A percentile compares a stretch with the other conserved stretches of the same genome.
Evolutionary conservation across 2,888 invertebrate genomes (phyloP).

Genomic region (Epistrophella euchroma): DNA sequence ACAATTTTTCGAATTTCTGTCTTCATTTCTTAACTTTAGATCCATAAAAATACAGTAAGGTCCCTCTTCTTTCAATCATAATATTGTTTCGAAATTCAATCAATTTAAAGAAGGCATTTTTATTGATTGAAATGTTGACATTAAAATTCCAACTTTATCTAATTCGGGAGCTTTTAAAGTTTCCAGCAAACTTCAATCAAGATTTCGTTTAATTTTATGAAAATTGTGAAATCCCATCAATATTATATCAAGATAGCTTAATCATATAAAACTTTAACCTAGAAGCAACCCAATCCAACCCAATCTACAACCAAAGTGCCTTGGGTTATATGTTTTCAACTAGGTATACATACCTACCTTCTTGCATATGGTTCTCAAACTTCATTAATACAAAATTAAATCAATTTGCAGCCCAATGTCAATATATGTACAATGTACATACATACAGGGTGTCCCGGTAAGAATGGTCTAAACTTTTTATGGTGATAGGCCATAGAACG

Average conservation of each 20-base stretch:
- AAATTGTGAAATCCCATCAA: background rate
- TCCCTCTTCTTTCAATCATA: slow-evolving; percentile 3
- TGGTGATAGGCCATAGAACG: too few species aligned
- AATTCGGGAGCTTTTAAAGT: background rate
- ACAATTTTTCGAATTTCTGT: background rate
- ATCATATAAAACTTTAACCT: background rate
- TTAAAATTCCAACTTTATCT: background rate
- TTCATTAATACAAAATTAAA: slow-evolving; percentile 70
- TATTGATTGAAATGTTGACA: background rate
- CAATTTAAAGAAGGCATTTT: background rate
- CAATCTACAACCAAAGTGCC: background rate
- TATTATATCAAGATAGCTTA: background rate
- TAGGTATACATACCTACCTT: background rate
- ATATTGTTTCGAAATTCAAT: slow-evolving; percentile 37
- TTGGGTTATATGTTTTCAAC: background rate
- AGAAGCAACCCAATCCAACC: background rate
- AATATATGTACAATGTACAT: too few species aligned
- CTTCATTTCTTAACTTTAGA: background rate
- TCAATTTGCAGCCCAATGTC: slow-evolving; percentile 61
- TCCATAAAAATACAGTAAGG: slow-evolving; percentile 1
- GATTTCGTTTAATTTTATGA: background rate
- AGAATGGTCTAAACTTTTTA: too few species aligned
- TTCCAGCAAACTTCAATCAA: background rate
- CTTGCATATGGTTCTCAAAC: slow-evolving; percentile 49
- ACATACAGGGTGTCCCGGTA: too few species aligned